Evolutionary conservation across 2,888 invertebrate genomes (phyloP), one percentile per base, ranked within the genome.

Genomic region (Xestoiulus laeticollis): DNA sequence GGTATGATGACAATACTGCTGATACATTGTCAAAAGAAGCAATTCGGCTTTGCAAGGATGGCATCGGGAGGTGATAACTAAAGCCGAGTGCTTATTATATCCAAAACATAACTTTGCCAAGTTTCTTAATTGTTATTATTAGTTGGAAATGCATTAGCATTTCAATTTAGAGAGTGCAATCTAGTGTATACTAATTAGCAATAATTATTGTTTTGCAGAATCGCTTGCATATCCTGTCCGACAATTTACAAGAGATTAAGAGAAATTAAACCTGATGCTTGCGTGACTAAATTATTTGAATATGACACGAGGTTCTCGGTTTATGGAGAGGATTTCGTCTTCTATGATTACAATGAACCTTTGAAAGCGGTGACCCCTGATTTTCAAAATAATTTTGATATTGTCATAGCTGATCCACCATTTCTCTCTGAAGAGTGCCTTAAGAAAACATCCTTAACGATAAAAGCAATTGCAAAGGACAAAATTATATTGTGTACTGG

Each of bases 351-450:
- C 92, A 97, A 96, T 90, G 92, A 93, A 16, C 97, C 97, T 0
- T 93, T 95, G 16, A 94, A 94, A 33, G 43, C n/a, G 30, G 44
- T 96, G 19, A 94, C 95, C 0, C 91, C 93, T 48, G 94, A 95
- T 16, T 92, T 94, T 19, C 90, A 93, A 1, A 92, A 93, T 32
- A 91, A 93, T 85, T 98, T 95, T 91, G 96, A 98, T 92, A 91
- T 99, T 33, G 96, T 99, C 0, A 93, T 99, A 87, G 97, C 96
- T 0, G 99, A 99, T 93, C 99, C 99, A 0, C 99, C 99, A 0
- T 99, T 98, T 92, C 93, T 99, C 2, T 96, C 98, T 0, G 96
- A 97, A 90, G 98, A 98, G 91, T 99, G 99, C 92, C 93, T 98
- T 85, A 94, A 94, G 0, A 98, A 98, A 93, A 95, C 95, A 0